Evolutionary conservation across 35 echinoderm and acorn worm species (phyloP).

Genomic region (Apostichopus californicus): DNA sequence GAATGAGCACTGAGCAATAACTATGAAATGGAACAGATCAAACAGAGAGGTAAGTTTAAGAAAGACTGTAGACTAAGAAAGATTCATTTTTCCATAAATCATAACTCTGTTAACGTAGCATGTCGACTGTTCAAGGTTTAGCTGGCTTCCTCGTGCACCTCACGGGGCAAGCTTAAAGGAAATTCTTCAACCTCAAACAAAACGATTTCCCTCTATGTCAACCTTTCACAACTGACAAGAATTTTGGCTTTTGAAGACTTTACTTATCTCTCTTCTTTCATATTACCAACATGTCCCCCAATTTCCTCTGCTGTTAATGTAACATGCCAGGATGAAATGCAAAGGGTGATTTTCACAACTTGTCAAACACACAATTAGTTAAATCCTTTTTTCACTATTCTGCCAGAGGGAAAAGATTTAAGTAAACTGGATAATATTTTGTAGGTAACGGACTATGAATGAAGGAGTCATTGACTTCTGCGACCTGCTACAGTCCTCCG

Average conservation of each 20-base stretch:
- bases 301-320: background rate
- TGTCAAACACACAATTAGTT: constrained; percentile 41
- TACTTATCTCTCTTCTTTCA: background rate
- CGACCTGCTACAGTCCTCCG: background rate
- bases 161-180: background rate
- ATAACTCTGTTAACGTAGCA: no score
- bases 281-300: background rate
- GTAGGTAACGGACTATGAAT: constrained; percentile 5
- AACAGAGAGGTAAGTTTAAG: no score
- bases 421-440: constrained; percentile 11
- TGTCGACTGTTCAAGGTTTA: no score
- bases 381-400: constrained; percentile 19
- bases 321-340: background rate
- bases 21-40: no score
- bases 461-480: constrained; percentile 35
- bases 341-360: background rate
- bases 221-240: background rate
- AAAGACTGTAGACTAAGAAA: no score
- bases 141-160: no score
- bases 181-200: background rate
- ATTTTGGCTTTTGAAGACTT: background rate
- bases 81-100: no score
- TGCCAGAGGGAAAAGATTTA: constrained; percentile 30
- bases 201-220: background rate
- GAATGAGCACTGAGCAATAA: no score